Conservation (phyloP, 2,888 invertebrate species). For the Conistra vaccinii region DNA sequence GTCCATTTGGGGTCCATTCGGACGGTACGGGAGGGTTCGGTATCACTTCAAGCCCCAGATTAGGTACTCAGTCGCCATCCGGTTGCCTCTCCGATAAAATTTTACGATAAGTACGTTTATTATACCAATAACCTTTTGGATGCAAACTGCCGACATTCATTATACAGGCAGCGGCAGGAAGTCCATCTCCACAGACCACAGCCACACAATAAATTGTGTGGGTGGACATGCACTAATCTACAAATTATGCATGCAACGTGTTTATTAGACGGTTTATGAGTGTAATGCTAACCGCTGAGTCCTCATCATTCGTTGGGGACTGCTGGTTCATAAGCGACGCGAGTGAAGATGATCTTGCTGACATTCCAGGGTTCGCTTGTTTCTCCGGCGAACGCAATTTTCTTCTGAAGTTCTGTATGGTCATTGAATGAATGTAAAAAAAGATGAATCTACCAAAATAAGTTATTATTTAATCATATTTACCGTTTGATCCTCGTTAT, state of each 20-base stretch:
- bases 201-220: background rate
- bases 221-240: too few species aligned
- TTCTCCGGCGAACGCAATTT: constrained; percentile 91
- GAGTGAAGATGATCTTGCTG: constrained; percentile 85
- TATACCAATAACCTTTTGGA: background rate
- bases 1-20: too few species aligned
- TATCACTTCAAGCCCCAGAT: too few species aligned
- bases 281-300: constrained; percentile 69
- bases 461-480: constrained; percentile 62
- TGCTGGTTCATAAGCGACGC: constrained; percentile 85
- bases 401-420: constrained; percentile 92
- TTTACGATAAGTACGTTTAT: too few species aligned
- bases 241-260: constrained; percentile 5
- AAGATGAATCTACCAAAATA: constrained; percentile 2
- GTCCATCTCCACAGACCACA: background rate
- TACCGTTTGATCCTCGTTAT: constrained; percentile 85
- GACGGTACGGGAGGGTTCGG: too few species aligned
- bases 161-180: background rate
- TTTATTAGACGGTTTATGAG: constrained; percentile 1
- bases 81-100: too few species aligned
- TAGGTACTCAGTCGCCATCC: too few species aligned
- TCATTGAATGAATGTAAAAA: constrained; percentile 30
- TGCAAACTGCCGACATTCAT: too few species aligned
- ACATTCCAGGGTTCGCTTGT: constrained; percentile 81
- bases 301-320: constrained; percentile 80